Base-by-base conservation (phyloP, 2,797 vertebrate species). In the Cuniculus paca region DNA sequence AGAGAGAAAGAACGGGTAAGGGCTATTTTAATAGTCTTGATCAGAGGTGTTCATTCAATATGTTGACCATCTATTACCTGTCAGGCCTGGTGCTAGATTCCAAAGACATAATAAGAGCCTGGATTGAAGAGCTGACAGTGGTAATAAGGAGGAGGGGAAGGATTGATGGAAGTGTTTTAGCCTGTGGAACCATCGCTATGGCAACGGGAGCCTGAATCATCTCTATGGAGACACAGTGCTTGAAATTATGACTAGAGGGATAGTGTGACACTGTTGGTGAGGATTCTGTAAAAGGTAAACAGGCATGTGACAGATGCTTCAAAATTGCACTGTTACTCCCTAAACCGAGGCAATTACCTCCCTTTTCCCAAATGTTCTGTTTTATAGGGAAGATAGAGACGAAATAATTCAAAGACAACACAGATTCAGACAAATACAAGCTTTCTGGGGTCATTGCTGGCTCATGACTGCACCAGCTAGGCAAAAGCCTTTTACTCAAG, bases 221-320 rank as follows among this genome's bases (percentile, higher is more conserved):
- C 84, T 86, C 96, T 94, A 95, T 97, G 96, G 97, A 88, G 93
- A 97, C 93, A 50, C 39, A 19, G 75, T 20, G 83, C 95, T 95
- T 88, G 48, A 77, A 94, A 92, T 93, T 56, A 92, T 79, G 93
- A 72, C 93, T 86, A 42, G 78, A 36, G 45, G 83, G 88, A 81
- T 28, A 52, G 42, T 9, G 86, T 45, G 82, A 63, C 54, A 70
- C 72, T 75, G 39, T 34, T 39, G 84, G 88, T 78, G n/a, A 92
- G 58, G 79, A 75, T 78, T 86, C 42, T 77, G 90, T 61, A 80
- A 91, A 75, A 70, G 63, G 84, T 80, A 72, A 86, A 61, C 68
- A 87, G 54, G 28, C 42, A 6, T 12, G 28, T 63, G 65, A 78
- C 8, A 79, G 48, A 61, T 48, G 82, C 22, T 92, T 87, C 85